Conservation (phyloP, 2,797 vertebrate species). For the Lagocephalus sceleratus region DNA sequence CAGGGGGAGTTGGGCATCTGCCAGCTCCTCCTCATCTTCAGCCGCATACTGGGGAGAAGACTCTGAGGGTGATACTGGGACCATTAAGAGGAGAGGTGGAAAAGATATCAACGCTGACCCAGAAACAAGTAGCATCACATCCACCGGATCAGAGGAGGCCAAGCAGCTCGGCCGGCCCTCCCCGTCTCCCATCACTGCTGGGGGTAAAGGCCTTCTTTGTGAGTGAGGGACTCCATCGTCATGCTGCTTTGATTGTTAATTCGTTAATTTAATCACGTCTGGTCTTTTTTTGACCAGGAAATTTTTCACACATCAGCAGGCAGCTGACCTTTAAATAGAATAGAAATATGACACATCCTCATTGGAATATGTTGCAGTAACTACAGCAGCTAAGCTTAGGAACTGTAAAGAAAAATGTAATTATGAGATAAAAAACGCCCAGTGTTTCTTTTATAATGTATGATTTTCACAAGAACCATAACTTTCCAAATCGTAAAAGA, state of each 20-base stretch:
- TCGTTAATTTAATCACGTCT: background rate
- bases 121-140: constrained; percentile 87
- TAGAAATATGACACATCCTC: too few relatives aligned
- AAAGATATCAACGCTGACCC: constrained; percentile 90
- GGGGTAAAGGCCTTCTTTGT: constrained; percentile 86
- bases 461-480: too few relatives aligned
- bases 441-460: too few relatives aligned
- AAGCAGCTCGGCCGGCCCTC: constrained; percentile 81
- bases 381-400: too few relatives aligned
- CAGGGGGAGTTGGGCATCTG: constrained; percentile 91
- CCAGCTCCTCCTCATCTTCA: constrained; percentile 78
- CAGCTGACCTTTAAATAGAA: too few relatives aligned
- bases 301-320: too few relatives aligned
- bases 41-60: constrained; percentile 98
- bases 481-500: too few relatives aligned
- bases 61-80: constrained; percentile 95
- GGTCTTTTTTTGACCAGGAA: too few relatives aligned
- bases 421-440: too few relatives aligned
- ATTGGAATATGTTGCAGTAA: too few relatives aligned
- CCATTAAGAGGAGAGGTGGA: constrained; percentile 94
- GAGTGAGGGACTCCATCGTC: constrained; percentile 59
- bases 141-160: constrained; percentile 86
- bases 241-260: background rate
- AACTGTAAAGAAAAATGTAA: too few relatives aligned
- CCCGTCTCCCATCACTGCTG: constrained; percentile 82